These are phyloP conservation scores for Drosophila triauraria DNA, from an alignment of 1,140 invertebrate species.

Conservation along the genomic window DNA sequence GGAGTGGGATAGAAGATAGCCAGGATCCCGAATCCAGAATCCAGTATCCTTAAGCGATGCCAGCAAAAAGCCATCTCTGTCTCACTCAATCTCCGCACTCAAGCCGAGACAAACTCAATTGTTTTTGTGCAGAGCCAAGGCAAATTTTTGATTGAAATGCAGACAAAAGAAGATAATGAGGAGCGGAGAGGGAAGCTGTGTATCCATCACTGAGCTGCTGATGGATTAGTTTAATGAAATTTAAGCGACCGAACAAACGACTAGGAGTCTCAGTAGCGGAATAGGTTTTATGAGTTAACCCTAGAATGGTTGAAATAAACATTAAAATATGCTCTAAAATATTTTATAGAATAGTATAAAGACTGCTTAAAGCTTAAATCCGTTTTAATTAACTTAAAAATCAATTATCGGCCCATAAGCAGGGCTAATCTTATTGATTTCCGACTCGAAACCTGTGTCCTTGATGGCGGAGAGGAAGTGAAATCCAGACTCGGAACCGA, in stretches of 20 bases:
- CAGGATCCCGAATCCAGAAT: constrained; percentile 3
- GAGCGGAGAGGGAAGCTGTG: not conserved
- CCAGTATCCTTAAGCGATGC: constrained; percentile 49
- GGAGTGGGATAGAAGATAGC: constrained; percentile 3
- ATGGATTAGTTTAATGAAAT: constrained; percentile 76
- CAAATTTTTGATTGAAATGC: constrained; percentile 80
- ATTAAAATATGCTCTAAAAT: not conserved
- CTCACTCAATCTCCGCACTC: constrained; percentile 20
- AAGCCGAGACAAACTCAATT: constrained; percentile 62
- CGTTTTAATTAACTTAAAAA: constrained; percentile 1
- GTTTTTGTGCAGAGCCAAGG: constrained; percentile 69
- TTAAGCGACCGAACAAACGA: constrained; percentile 21
- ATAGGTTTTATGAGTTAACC: not conserved
- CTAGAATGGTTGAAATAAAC: not conserved
- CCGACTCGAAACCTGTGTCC: constrained; percentile 24
- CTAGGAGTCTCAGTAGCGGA: not conserved
- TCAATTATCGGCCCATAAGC: not conserved
- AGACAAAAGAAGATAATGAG: constrained; percentile 48
- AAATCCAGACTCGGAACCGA: constrained; percentile 10
- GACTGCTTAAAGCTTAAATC: not conserved
- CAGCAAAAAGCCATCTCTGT: constrained; percentile 16
- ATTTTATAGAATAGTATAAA: not conserved
- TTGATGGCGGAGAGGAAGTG: constrained; percentile 40
- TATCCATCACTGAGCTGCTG: constrained; percentile 32
- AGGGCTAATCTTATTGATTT: constrained; percentile 50